Percentiles rank a stretch among this genome's conserved stretches.
These are phyloP conservation scores for Sitophilus oryzae DNA, from an alignment of 1,140 invertebrate species.

Conservation along the genomic window DNA sequence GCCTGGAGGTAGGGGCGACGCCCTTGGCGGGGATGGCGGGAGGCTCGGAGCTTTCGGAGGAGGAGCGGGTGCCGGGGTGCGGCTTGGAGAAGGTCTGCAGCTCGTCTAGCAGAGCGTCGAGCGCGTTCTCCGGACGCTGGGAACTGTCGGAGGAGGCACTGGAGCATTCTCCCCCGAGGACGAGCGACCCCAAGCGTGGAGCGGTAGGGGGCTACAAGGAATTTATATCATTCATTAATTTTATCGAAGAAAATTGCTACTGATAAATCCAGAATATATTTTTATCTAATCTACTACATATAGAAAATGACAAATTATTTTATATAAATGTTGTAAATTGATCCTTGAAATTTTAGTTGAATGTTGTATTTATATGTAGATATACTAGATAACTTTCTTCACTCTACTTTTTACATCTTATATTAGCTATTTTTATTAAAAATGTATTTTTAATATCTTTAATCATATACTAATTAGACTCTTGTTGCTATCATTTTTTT, in stretches of 20 bases:
- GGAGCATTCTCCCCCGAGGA: constrained; percentile 59
- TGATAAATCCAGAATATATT: too few relatives aligned
- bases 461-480: too few relatives aligned
- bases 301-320: not conserved
- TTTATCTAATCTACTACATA: not conserved
- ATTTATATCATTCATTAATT: constrained; percentile 23
- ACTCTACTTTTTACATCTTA: too few relatives aligned
- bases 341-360: too few relatives aligned
- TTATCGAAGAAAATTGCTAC: too few relatives aligned
- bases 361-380: too few relatives aligned
- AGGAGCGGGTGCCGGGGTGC: constrained; percentile 39
- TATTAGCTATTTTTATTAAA: too few relatives aligned
- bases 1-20: constrained; percentile 34
- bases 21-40: constrained; percentile 38
- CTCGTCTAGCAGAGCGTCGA: constrained; percentile 92
- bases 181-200: constrained; percentile 59
- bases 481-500: too few relatives aligned
- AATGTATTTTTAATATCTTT: too few relatives aligned
- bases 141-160: constrained; percentile 52
- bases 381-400: too few relatives aligned
- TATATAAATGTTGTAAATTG: too few relatives aligned
- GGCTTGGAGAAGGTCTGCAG: constrained; percentile 78
- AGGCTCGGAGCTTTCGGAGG: constrained; percentile 29
- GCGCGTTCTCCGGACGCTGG: constrained; percentile 79
- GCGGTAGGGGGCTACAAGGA: constrained; percentile 51